A percentile compares a stretch with the other conserved stretches of the same genome.
Conservation (phyloP, 2,888 invertebrate genomes). For the Chloromyia formosa region DNA sequence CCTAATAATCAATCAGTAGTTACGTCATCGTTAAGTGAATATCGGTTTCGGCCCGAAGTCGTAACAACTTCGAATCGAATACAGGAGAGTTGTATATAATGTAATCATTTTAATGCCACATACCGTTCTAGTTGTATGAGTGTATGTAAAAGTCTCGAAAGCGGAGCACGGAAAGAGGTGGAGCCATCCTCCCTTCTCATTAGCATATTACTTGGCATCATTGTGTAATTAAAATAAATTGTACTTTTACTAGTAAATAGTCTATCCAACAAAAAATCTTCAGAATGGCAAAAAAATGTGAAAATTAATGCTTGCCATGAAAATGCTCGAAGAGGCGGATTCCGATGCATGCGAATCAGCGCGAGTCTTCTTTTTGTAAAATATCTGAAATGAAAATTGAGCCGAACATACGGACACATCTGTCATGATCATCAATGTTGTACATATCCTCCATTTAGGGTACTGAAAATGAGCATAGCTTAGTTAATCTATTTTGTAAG, state of each 20-base stretch:
- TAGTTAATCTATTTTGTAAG: slow-evolving; percentile 39
- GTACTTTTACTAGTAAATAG: not conserved
- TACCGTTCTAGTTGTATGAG: slow-evolving; percentile 20
- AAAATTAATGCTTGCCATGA: not conserved
- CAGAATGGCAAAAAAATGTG: not conserved
- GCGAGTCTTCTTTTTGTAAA: slow-evolving; percentile 31
- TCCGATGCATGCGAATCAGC: slow-evolving; percentile 5
- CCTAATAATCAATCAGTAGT: slow-evolving; percentile 65
- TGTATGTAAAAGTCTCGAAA: slow-evolving; percentile 11
- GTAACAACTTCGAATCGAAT: slow-evolving; percentile 88
- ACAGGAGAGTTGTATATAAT: slow-evolving; percentile 91
- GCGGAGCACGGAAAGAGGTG: too few species aligned
- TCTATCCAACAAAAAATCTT: not conserved
- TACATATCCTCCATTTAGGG: slow-evolving; percentile 37
- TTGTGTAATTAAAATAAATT: too few species aligned
- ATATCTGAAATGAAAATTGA: slow-evolving; percentile 5
- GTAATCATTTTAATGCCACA: not conserved
- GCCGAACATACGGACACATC: too few species aligned
- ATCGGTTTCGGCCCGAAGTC: slow-evolving; percentile 83
- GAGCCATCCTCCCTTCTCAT: too few species aligned
- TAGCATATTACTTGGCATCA: too few species aligned
- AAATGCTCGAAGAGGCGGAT: not conserved
- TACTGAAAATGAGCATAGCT: not conserved
- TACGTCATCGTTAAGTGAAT: slow-evolving; percentile 80
- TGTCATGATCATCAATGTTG: slow-evolving; percentile 28